Evolutionary conservation across 2,797 vertebrate genomes (phyloP), one percentile per base, ranked within the genome.

Genomic region (Cottoperca gobio): DNA sequence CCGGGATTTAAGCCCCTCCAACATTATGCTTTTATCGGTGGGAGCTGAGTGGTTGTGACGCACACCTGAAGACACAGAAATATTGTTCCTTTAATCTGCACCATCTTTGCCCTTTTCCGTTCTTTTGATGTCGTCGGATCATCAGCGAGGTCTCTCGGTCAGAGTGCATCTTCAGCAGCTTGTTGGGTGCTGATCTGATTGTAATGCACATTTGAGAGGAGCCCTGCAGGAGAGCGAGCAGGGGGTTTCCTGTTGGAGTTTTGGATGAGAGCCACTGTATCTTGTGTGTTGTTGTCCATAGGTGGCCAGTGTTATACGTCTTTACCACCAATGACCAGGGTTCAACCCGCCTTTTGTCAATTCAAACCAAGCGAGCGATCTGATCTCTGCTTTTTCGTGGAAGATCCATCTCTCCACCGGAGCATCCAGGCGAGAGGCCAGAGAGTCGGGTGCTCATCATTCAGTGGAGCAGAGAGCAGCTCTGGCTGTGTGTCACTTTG

Each of bases 401-500:
- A 80, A 81, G 75, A 70, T 73, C 60, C 61, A 2, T 67, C 69
- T 79, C 73, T 86, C 46, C 77, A 57, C 9, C 0, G 11, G 52
- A 74, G 82, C 86, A 62, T 84, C 55, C 49, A 84, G 73, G 84
- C 66, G 58, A 81, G 77, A 87, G 70, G 70, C 65, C 69, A n/a
- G 68, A 85, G 75, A 82, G 88, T 85, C 87, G 85, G 89, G 86
- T 92, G 91, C 73, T 42, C 58, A 40, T 72, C 8, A 11, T 28
- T 72, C 89, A 84, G 50, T 67, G 73, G 68, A 81, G 89, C 82
- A 85, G 65, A 87, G 61, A 83, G 53, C 26, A 63, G 65, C 65
- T 73, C 78, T 23, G 67, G 21, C 68, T 59, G 50, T 55, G 62
- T 81, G 75, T 80, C 73, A 68, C 49, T 76, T 62, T 87, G 84